phyloP scores from a whole-genome alignment of 2,888 invertebrate genomes.

The Deroplatys truncata region DNA sequence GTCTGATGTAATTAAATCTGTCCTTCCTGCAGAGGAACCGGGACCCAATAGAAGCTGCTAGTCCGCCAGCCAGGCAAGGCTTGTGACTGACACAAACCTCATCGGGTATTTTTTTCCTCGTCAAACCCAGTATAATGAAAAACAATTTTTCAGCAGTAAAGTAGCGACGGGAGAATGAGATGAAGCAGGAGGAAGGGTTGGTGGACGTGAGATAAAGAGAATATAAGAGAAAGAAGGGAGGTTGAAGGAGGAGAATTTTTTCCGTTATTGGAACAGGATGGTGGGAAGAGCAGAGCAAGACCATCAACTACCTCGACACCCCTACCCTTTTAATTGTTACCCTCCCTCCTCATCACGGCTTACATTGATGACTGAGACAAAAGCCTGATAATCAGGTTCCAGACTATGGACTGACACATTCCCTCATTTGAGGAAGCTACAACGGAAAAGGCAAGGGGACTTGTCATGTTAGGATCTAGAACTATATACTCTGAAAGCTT shows the following conservation, averaged over 20 bases:
- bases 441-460: too few species aligned
- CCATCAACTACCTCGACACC: background rate
- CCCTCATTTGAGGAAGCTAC: too few species aligned
- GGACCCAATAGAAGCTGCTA: too few species aligned
- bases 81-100: slow-evolving; percentile 3
- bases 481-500: too few species aligned
- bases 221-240: background rate
- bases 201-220: background rate
- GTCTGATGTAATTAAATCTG: slow-evolving; percentile 17
- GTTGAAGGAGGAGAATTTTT: background rate
- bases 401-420: too few species aligned
- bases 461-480: too few species aligned
- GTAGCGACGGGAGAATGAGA: slow-evolving; percentile 5
- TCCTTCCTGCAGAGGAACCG: background rate
- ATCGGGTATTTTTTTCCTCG: too few species aligned
- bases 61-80: background rate
- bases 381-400: too few species aligned
- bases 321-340: background rate
- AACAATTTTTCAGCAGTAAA: slow-evolving; percentile 43
- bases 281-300: background rate
- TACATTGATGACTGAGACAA: background rate
- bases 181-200: background rate
- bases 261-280: background rate
- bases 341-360: slow-evolving; percentile 4
- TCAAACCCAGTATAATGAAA: slow-evolving; percentile 41